Base-by-base conservation (phyloP, 2,888 invertebrate species). In the Hedya salicella region DNA sequence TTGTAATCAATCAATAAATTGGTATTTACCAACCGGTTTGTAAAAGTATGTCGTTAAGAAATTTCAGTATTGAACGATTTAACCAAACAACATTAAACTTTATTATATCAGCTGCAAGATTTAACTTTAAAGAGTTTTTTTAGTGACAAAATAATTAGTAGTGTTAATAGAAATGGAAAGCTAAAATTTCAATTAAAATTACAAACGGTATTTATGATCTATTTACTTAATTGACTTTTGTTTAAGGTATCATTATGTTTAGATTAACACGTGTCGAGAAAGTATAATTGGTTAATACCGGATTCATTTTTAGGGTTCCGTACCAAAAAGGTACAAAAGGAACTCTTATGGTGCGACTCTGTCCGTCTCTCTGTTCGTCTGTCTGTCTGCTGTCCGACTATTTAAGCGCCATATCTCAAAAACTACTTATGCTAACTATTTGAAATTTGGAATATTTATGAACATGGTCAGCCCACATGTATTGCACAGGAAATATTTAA, bases 1-100 rank as follows among this genome's bases (percentile, higher is more conserved):
- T 32, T 49, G 48, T 54, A 42, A 66, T 54, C 9, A n/a, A 53
- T 60, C 42, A 61, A 49, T 54, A 39, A 40, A 66, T 42, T 66
- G 49, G 40, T 32, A 19, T 40, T 44, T 46, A 5, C 50, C 8
- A 60, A 54, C 53, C 46, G 14, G 66, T 53, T 54, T 13, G 19
- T 17, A 40, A 61, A 46, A 66, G 30, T 61, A 53, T 53, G 39
- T 19, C 46, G 49, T 53, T 65, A 44, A 46, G 11, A 48, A 57
- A 21, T 53, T 2, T 11, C 8, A 39, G 6, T 57, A 30, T 5
- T 19, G n/a, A 16, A 32, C 44, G 3, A 36, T n/a, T 13, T n/a
- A 6, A 25, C n/a, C 19, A 36, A 19, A 19, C 21, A 5, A 40
- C 40, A 48, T 56, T 48, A 6, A 49, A 56, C 13, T 5, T 9